phyloP scores from a whole-genome alignment of 2,888 invertebrate genomes.

The Nephrotoma guestfalica region DNA sequence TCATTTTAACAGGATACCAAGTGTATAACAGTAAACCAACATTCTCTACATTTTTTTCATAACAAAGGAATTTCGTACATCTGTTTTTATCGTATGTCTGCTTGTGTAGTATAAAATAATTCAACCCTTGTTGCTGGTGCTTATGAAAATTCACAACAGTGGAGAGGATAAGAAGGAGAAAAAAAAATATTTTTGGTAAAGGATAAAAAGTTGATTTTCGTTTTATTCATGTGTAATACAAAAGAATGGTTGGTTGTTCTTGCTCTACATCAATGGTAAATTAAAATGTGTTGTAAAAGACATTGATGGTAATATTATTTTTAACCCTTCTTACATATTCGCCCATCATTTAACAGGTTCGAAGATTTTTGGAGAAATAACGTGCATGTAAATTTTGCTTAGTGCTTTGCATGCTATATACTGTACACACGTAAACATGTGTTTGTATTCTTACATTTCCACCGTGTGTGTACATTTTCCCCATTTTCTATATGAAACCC shows the following conservation, averaged over 20 bases:
- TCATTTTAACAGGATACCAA: not conserved
- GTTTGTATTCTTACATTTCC: not conserved
- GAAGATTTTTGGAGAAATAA: conserved; percentile 15
- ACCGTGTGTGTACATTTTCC: not conserved
- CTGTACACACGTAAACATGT: not conserved
- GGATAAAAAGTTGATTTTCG: not conserved
- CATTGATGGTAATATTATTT: conserved; percentile 21
- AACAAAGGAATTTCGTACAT: not conserved
- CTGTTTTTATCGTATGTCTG: not conserved
- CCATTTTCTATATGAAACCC: not conserved
- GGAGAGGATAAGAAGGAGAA: not conserved
- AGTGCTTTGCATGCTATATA: not conserved
- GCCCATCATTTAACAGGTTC: conserved; percentile 31
- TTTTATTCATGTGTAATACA: not conserved
- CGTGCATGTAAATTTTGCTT: not conserved
- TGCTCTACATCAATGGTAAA: not conserved
- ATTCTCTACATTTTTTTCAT: not conserved
- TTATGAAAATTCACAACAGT: not conserved
- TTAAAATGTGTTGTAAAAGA: not conserved
- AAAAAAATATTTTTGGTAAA: not conserved
- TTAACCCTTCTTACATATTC: conserved; percentile 36
- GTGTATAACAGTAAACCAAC: not conserved
- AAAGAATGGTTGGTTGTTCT: not conserved
- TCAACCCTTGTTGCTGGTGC: not conserved
- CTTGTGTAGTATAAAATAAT: not conserved